Percentiles rank a stretch among this genome's conserved stretches.
Evolutionary conservation across 2,797 vertebrate genomes (phyloP).

Genomic region (Cyprinodon diabolis): DNA sequence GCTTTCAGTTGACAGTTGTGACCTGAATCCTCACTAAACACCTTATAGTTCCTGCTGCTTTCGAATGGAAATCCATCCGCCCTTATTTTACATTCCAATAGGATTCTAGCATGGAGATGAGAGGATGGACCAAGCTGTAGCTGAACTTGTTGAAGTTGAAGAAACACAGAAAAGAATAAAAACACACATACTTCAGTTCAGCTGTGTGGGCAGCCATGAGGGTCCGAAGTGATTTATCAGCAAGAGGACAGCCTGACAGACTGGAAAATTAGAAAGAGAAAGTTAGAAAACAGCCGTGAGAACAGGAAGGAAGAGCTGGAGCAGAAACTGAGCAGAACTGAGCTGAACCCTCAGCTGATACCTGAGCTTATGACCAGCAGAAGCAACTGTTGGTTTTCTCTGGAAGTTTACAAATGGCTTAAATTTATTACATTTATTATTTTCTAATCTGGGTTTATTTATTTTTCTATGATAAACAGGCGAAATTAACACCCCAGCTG

Average conservation of each 20-base stretch:
- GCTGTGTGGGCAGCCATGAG: constrained; percentile 99
- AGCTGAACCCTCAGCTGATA: constrained; percentile 10
- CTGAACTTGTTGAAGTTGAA: constrained; percentile 62
- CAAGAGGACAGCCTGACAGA: constrained; percentile 99
- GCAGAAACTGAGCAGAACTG: constrained; percentile 38
- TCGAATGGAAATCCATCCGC: constrained; percentile 2
- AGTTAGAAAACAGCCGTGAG: constrained; percentile 61
- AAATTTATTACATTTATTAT: too few relatives aligned
- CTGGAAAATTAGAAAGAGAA: constrained; percentile 81
- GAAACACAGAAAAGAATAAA: constrained; percentile 32
- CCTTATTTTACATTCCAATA: not conserved
- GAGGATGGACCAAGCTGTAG: constrained; percentile 57
- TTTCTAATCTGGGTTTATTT: too few relatives aligned
- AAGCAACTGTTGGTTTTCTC: too few relatives aligned
- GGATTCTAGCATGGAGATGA: constrained; percentile 31
- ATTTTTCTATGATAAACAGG: too few relatives aligned
- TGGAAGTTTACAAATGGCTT: too few relatives aligned
- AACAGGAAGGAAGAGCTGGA: constrained; percentile 31
- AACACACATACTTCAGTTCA: constrained; percentile 99
- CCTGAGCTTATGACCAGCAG: not conserved
- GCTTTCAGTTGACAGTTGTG: constrained; percentile 12
- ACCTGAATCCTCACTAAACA: constrained; percentile 19
- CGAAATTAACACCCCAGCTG: too few relatives aligned
- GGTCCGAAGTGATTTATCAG: constrained; percentile 99
- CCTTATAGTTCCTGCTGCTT: constrained; percentile 23